Evolutionary conservation across 2,113 vertebrate genomes (phyloP), one percentile per base, ranked within the genome.

Genomic region (Cyprinodon variegatus): DNA sequence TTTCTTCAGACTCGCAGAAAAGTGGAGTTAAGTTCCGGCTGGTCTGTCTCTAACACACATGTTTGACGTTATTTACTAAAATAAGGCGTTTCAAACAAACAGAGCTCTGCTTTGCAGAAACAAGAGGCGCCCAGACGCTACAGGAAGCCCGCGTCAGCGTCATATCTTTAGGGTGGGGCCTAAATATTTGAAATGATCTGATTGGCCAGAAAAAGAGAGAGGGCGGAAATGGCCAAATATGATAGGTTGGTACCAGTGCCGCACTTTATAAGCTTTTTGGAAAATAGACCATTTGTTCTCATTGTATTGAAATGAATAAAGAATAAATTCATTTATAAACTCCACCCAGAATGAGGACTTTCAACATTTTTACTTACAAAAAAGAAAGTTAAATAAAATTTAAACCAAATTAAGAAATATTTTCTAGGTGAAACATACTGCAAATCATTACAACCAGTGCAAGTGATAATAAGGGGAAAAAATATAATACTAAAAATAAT

Each of bases 81-180:
- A 70, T 29, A 1, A 11, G 4, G 14, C 15, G 40, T 43, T 41
- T 53, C 12, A 67, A 75, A 59, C 62, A 41, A 76, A 65, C 48
- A 13, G 15, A 37, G 11, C 40, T 71, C 67, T 63, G 22, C 63
- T 85, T 36, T 14, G 2, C 2, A 3, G n/a, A 5, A 83, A 9
- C 77, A 57, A 57, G 8, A 15, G 79, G 77, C 82, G 79, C 78
- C 85, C 82, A 74, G 72, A 78, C 81, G 1, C 71, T 65, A 89
- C 91, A 92, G 91, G 93, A 94, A 93, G 91, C 91, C 90, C 93
- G 93, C 92, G 50, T 79, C 6, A 82, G 71, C 77, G 86, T 90
- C 86, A 88, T 70, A 48, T 50, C 13, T 3, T 0, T 1, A n/a
- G 89, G 91, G 92, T 77, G 86, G 86, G 78, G 68, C 70, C 71